phyloP scores from a whole-genome alignment of 2,797 vertebrate genomes.

The Gallinago solitaria region DNA sequence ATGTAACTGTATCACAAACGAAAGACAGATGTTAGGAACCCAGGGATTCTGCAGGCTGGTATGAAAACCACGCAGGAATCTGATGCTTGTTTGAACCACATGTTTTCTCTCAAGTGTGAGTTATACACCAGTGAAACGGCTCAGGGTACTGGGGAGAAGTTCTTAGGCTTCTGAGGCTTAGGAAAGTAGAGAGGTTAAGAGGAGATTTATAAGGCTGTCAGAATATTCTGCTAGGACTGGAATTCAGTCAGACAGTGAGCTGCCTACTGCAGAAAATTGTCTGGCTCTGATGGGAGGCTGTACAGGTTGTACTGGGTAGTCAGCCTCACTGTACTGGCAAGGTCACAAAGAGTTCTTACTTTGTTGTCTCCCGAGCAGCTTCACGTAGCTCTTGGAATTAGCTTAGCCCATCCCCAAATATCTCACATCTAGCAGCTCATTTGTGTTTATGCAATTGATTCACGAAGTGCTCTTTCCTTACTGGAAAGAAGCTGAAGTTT shows the following conservation, averaged over 20 bases:
- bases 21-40: conserved; percentile 71
- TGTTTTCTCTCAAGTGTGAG: conserved; percentile 24
- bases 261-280: not conserved
- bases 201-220: conserved; percentile 23
- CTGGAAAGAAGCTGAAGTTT: not conserved
- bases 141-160: not conserved
- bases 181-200: not conserved
- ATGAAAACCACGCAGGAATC: conserved; percentile 57
- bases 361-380: not conserved
- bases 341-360: not conserved
- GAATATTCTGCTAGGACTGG: not conserved
- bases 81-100: conserved; percentile 37
- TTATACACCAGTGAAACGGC: not conserved
- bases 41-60: conserved; percentile 47
- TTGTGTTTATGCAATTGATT: not conserved
- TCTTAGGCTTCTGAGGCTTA: not conserved
- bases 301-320: not conserved
- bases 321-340: accelerated
- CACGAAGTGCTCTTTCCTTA: not conserved
- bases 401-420: not conserved
- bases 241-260: not conserved
- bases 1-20: conserved; percentile 69
- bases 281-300: not conserved
- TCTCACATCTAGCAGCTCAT: accelerated
- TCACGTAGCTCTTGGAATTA: not conserved